Evolutionary conservation across 2,113 vertebrate genomes (phyloP).

Genomic region (Marmota monax): DNA sequence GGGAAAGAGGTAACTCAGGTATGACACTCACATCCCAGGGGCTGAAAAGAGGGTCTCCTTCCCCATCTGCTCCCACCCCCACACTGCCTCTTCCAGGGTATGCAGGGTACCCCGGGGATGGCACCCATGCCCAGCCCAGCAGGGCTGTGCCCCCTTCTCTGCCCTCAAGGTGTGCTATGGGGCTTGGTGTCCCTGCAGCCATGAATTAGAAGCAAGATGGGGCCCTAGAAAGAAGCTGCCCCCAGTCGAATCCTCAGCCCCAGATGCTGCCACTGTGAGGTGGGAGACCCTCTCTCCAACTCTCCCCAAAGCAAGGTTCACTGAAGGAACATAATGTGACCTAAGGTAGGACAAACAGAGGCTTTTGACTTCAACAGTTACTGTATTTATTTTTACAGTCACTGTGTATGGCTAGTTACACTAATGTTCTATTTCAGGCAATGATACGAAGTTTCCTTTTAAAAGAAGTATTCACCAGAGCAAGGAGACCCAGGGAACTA

Average conservation of each 20-base stretch:
- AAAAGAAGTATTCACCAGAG: slow-evolving; percentile 38
- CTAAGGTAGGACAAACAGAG: not conserved
- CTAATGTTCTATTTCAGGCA: slow-evolving; percentile 58
- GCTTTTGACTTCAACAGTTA: not conserved
- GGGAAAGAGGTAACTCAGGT: not conserved
- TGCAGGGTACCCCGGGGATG: not conserved
- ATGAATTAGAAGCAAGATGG: not conserved
- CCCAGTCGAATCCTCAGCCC: not conserved
- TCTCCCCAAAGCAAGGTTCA: not conserved
- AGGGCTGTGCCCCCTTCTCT: not conserved
- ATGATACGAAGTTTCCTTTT: slow-evolving; percentile 70
- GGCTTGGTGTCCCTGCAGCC: not conserved
- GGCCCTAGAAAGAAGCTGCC: not conserved
- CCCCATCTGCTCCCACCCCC: accelerated
- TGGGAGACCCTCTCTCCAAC: not conserved
- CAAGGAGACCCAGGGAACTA: not conserved
- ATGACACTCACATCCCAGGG: not conserved
- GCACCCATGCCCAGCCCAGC: not conserved
- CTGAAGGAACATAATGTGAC: not conserved
- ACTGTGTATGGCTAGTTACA: slow-evolving; percentile 36
- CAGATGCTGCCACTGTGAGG: not conserved
- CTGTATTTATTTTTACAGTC: slow-evolving; percentile 58
- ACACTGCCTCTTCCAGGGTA: not conserved
- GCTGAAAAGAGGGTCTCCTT: not conserved
- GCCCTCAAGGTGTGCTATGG: not conserved